phyloP scores from a whole-genome alignment of 2,888 invertebrate genomes.

The Euclidia mi region DNA sequence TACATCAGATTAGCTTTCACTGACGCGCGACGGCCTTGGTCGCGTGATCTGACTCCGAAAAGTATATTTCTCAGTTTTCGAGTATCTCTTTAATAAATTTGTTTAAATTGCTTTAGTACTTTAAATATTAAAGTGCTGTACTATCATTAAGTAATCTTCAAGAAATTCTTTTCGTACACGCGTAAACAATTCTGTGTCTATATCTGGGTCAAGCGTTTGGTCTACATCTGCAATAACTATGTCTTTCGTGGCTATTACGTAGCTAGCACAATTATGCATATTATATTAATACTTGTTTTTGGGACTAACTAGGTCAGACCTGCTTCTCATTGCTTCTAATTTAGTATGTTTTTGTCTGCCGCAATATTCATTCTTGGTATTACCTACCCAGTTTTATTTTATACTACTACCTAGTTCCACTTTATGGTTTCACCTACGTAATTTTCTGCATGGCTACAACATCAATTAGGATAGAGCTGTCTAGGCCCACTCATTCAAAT shows the following conservation, averaged over 20 bases:
- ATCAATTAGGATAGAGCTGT: too few relatives aligned
- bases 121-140: too few relatives aligned
- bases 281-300: conserved; percentile 1
- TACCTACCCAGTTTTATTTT: too few relatives aligned
- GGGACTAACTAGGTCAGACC: conserved; percentile 4
- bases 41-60: not conserved
- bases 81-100: too few relatives aligned
- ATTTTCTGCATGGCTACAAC: too few relatives aligned
- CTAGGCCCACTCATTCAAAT: too few relatives aligned
- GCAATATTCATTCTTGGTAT: not conserved
- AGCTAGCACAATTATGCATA: not conserved
- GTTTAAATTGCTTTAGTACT: too few relatives aligned
- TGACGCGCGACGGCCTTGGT: not conserved
- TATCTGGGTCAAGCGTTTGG: conserved; percentile 3
- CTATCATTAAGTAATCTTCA: too few relatives aligned
- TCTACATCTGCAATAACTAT: not conserved
- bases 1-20: conserved; percentile 1
- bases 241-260: not conserved
- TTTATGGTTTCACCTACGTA: too few relatives aligned
- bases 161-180: too few relatives aligned
- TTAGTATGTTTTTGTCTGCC: not conserved
- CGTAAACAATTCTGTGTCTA: conserved; percentile 1
- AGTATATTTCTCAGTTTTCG: not conserved
- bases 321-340: not conserved
- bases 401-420: too few relatives aligned